phyloP scores from a whole-genome alignment of 2,113 vertebrate species.

The Lampris incognitus region DNA sequence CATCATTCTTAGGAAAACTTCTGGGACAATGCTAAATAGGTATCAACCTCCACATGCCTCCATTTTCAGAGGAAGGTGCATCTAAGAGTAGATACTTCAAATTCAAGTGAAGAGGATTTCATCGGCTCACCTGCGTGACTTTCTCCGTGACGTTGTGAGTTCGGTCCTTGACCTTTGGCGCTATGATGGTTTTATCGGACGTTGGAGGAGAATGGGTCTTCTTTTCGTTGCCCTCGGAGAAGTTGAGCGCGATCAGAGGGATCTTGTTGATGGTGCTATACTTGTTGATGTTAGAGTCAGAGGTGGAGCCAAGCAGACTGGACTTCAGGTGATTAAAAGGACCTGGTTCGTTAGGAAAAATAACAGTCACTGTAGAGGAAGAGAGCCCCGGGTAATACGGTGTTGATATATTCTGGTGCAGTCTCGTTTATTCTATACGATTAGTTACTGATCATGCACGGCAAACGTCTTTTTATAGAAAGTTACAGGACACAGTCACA shows the following conservation, averaged over 20 bases:
- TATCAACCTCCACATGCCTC: neutral
- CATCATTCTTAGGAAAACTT: too few species aligned
- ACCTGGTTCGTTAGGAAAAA: slow-evolving; percentile 77
- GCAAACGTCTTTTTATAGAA: neutral
- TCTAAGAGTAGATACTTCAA: neutral
- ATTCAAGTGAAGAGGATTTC: slow-evolving; percentile 1
- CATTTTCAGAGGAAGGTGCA: neutral
- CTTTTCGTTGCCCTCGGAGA: slow-evolving; percentile 94
- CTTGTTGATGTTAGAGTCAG: slow-evolving; percentile 99
- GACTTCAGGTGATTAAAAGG: slow-evolving; percentile 98
- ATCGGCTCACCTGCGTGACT: slow-evolving; percentile 93
- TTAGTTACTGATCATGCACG: neutral
- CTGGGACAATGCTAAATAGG: too few species aligned
- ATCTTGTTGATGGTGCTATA: slow-evolving; percentile 99
- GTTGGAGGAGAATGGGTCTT: slow-evolving; percentile 94
- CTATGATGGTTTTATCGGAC: slow-evolving; percentile 96
- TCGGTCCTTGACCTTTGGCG: slow-evolving; percentile 98
- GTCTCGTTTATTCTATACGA: too few species aligned
- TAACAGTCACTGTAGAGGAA: neutral
- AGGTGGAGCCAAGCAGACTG: slow-evolving; percentile 96
- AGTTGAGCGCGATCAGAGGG: slow-evolving; percentile 97
- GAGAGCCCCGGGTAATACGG: neutral
- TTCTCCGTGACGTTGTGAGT: slow-evolving; percentile 99
- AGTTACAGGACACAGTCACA: neutral
- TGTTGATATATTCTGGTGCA: too few species aligned